A percentile compares a stretch with the other conserved stretches of the same genome.
These are phyloP conservation scores for Characodon lateralis DNA, from an alignment of 2,797 vertebrate species.

Conservation along the genomic window DNA sequence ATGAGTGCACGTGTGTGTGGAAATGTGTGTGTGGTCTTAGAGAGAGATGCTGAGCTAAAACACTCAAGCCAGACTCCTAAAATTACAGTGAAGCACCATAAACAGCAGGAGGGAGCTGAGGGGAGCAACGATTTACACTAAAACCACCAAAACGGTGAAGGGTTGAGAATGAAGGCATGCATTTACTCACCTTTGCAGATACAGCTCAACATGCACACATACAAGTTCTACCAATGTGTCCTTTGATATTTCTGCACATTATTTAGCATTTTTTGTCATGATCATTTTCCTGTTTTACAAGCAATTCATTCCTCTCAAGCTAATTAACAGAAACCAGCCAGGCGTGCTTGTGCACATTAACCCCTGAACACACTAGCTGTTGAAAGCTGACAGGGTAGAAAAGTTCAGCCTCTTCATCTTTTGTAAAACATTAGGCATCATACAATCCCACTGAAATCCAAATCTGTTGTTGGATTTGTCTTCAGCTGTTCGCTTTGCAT, in stretches of 20 bases:
- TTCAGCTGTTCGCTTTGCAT: too few species aligned
- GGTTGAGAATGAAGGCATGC: not conserved
- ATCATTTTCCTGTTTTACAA: not conserved
- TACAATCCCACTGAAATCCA: not conserved
- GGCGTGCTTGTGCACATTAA: not conserved
- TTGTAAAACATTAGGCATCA: not conserved
- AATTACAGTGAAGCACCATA: slow-evolving; percentile 43
- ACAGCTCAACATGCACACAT: not conserved
- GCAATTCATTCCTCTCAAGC: not conserved
- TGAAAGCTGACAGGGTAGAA: not conserved
- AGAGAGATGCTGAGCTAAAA: slow-evolving; percentile 29
- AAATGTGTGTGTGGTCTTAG: slow-evolving; percentile 40
- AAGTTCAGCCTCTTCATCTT: not conserved
- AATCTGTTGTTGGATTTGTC: not conserved
- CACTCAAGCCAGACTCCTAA: slow-evolving; percentile 42
- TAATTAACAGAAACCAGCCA: not conserved
- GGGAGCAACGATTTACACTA: slow-evolving; percentile 4
- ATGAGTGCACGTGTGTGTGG: slow-evolving; percentile 22
- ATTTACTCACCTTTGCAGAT: slow-evolving; percentile 22
- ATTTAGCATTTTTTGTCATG: not conserved
- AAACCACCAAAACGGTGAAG: not conserved
- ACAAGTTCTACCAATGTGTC: not conserved
- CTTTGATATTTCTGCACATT: not conserved
- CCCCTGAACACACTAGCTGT: not conserved
- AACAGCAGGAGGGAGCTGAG: slow-evolving; percentile 29